Evolutionary conservation across 2,888 invertebrate species (phyloP).

Genomic region (Ypsolopha scabrella): DNA sequence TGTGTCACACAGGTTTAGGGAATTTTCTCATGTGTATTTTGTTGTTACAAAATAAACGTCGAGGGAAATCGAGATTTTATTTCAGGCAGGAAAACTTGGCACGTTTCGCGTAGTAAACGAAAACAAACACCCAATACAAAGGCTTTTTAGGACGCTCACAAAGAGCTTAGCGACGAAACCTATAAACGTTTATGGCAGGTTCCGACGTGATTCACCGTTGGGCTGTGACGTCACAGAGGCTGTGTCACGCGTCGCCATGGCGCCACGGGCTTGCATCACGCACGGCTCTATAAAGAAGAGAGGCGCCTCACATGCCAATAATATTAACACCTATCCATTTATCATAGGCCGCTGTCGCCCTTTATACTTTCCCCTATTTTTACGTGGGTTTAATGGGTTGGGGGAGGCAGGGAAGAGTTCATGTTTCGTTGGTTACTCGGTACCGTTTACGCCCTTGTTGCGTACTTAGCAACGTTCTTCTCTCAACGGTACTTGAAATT

Average conservation of each 20-base stretch:
- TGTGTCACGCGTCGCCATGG: constrained; percentile 11
- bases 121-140: too few species aligned
- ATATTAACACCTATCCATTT: constrained; percentile 2
- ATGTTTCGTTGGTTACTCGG: not conserved
- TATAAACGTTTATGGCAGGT: not conserved
- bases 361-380: constrained; percentile 10
- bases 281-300: constrained; percentile 33
- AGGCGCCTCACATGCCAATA: constrained; percentile 26
- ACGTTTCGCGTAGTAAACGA: too few species aligned
- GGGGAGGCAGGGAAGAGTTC: not conserved
- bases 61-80: too few species aligned
- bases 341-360: constrained; percentile 13
- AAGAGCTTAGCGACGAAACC: not conserved
- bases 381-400: not conserved
- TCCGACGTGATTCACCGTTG: not conserved
- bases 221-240: not conserved
- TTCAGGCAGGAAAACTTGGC: too few species aligned
- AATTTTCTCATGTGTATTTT: too few species aligned
- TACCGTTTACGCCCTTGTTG: constrained; percentile 2
- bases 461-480: constrained; percentile 4
- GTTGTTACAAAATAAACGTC: too few species aligned
- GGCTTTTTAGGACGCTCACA: too few species aligned
- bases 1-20: too few species aligned
- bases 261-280: constrained; percentile 33
- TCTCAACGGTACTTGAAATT: constrained; percentile 2